phyloP scores from a whole-genome alignment of 2,888 invertebrate genomes.

The Amiota mariae region DNA sequence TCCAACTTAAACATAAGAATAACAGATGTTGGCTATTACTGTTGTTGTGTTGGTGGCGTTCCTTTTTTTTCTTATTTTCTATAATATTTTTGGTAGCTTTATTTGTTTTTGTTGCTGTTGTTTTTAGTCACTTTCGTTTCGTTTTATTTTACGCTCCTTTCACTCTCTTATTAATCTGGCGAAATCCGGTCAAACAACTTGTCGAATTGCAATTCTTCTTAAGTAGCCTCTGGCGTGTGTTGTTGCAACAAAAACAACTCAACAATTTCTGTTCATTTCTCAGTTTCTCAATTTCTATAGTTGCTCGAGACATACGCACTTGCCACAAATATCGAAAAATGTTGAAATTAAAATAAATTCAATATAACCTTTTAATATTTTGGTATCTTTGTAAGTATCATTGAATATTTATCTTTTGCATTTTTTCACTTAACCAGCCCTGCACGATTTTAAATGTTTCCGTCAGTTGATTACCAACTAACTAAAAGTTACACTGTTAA shows the following conservation, averaged over 20 bases:
- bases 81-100: slow-evolving; percentile 14
- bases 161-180: slow-evolving; percentile 24
- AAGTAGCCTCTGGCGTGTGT: slow-evolving; percentile 44
- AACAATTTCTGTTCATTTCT: too few species aligned
- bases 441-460: too few species aligned
- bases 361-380: too few species aligned
- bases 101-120: neutral
- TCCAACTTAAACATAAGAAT: neutral
- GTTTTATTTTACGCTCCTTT: slow-evolving; percentile 24
- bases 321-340: too few species aligned
- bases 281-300: too few species aligned
- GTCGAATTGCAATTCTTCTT: slow-evolving; percentile 51
- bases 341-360: too few species aligned
- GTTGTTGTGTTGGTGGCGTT: neutral
- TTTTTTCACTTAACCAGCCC: too few species aligned
- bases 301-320: too few species aligned
- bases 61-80: slow-evolving; percentile 11
- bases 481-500: too few species aligned
- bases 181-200: slow-evolving; percentile 30
- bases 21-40: neutral
- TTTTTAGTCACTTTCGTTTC: slow-evolving; percentile 32
- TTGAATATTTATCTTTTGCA: too few species aligned
- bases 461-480: too few species aligned
- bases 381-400: too few species aligned
- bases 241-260: neutral